These are phyloP conservation scores for Idris sp. DNA, from an alignment of 1,140 invertebrate genomes.

Conservation along the genomic window DNA sequence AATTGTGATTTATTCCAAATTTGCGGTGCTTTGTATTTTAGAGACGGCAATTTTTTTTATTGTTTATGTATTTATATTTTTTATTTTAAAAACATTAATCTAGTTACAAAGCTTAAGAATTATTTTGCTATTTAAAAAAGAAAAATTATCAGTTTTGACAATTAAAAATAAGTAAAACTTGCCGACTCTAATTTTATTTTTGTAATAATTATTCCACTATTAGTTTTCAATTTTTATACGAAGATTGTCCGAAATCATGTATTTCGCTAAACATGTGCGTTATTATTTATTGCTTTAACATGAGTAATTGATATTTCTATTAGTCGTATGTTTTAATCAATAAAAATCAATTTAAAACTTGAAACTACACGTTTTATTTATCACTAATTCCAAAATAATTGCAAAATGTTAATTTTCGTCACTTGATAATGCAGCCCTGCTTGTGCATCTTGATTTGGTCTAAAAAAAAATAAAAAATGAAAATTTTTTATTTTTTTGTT, in stretches of 20 bases:
- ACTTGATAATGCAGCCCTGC: no score
- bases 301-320: conserved; percentile 11
- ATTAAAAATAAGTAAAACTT: neutral
- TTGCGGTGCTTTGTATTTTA: conserved; percentile 31
- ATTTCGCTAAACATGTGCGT: conserved; percentile 6
- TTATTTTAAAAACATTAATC: no score
- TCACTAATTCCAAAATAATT: no score
- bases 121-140: no score
- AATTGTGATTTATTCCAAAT: no score
- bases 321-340: conserved; percentile 22
- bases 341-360: conserved; percentile 25
- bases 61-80: neutral
- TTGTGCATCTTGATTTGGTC: no score
- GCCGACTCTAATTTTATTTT: conserved; percentile 9
- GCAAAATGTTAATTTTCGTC: no score
- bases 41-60: neutral
- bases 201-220: conserved; percentile 13
- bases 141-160: neutral
- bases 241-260: neutral
- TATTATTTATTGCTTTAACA: conserved; percentile 26
- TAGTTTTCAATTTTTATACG: conserved; percentile 27
- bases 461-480: no score
- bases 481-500: no score
- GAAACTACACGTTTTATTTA: neutral
- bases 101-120: no score